Evolutionary conservation across 2,113 vertebrate species (phyloP), one percentile per base, ranked within the genome.

Genomic region (Paraplagusia blochii): DNA sequence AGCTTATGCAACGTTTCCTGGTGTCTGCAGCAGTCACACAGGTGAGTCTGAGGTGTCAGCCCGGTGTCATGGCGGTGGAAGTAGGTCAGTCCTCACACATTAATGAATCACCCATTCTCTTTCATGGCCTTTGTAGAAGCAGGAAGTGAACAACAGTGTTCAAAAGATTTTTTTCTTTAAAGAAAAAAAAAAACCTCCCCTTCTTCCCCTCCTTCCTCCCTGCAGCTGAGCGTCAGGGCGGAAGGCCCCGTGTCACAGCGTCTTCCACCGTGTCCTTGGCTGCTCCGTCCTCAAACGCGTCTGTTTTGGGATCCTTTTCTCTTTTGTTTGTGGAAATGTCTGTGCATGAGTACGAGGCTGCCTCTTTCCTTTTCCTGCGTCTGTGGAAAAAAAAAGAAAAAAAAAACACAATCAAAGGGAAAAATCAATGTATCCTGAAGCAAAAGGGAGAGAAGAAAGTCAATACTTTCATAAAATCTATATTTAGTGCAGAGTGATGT

Each of bases 101-200:
- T 78, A 64, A 78, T 64, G 78, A 82, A 87, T 90, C 81, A 90
- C 87, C 71, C 74, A 90, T 89, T 91, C 87, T 54, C 73, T 90
- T 90, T 92, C 69, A 90, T 84, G 85, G 91, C 79, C 81, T 83
- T 84, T 88, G 80, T 87, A 95, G 94, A 92, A 92, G 88, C 90
- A 91, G 85, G 92, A 90, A 81, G 88, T 90, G 66, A 92, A 94
- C 89, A 89, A 88, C 75, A 90, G 92, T 86, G 90, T 29, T 29
- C 92, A 57, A 91, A 83, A 76, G 92, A 86, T 90, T 95, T 92
- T n/a, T n/a, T n/a, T n/a, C n/a, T n/a, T n/a, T n/a, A n/a, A 86
- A 93, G 94, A 89, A 88, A 93, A 83, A 90, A 92, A 79, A 93
- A 93, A 69, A 88, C 93, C 73, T 93, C 90, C 22, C 22, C 3